Evolutionary conservation across 2,888 invertebrate species (phyloP).

Genomic region (Torymus texanus): DNA sequence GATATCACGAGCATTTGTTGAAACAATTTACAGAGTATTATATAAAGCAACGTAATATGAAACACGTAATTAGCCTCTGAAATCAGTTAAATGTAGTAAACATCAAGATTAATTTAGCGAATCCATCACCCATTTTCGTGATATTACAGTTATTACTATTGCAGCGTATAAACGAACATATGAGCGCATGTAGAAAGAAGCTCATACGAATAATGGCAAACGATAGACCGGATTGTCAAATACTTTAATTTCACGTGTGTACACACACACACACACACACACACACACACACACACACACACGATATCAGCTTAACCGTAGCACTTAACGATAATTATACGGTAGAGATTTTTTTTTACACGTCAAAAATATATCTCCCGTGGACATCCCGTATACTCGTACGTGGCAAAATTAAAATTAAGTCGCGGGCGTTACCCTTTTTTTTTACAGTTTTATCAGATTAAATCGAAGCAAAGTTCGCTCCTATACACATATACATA

Average conservation of each 20-base stretch:
- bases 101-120: conserved; percentile 1
- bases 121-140: conserved; percentile 15
- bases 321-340: too few relatives aligned
- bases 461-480: conserved; percentile 15
- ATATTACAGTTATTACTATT: conserved; percentile 7
- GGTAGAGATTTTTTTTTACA: too few relatives aligned
- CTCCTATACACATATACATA: background rate
- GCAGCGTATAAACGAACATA: background rate
- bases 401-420: conserved; percentile 17
- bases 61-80: background rate
- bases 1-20: too few relatives aligned
- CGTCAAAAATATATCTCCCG: too few relatives aligned
- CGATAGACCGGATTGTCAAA: background rate
- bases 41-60: too few relatives aligned
- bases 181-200: background rate
- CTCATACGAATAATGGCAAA: conserved; percentile 8
- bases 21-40: too few relatives aligned
- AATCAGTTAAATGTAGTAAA: conserved; percentile 12
- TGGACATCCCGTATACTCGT: too few relatives aligned
- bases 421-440: conserved; percentile 3
- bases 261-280: too few relatives aligned
- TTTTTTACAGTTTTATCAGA: conserved; percentile 11
- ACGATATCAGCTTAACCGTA: too few relatives aligned
- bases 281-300: too few relatives aligned
- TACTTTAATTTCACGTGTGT: too few relatives aligned